Base-by-base conservation (phyloP, 2,888 invertebrate species). In the Nephrotoma appendiculata region DNA sequence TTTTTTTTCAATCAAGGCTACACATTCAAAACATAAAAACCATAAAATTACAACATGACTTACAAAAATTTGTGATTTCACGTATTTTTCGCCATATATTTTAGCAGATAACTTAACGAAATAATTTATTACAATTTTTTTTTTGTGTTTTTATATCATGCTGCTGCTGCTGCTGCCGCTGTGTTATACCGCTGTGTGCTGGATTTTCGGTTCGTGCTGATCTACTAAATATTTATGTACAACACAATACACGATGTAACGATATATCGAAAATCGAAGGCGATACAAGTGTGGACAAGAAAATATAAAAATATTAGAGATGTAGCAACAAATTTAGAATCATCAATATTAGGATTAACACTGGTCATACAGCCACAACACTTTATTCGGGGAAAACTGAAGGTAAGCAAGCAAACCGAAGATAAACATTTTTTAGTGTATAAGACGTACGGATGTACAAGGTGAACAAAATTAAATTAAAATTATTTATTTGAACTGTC, bases 351-450 rank as follows among this genome's bases (percentile, higher is more conserved):
- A 86, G 91, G 91, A 87, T 89, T 91, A 2, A 91, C 91, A 87
- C 91, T 91, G 48, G 90, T 91, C 71, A 90, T 91, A 2, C 91
- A 90, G 5, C 88, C 89, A 48, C 90, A 90, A 87, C 92, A 91
- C 87, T 91, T 91, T 86, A 90, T 90, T 4, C 90, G 90, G 84
- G 89, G 91, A 9, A 89, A 90, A 45, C 89, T 91, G 31, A 91
- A 91, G 89, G 91, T 91, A 87, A 84, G 41, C 71, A 31, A 11
- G 7, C 5, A 71, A 7, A 31, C 6, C 5, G 19, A 71, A 71
- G 9, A 71, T 31, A 31, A 31, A 31, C 31, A 31, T 31, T 31
- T 31, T 31, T 31, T 3, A 31, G 31, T 31, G 31, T 31, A 3
- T 1, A 15, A 19, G 5, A 15, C 15, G n/a, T n/a, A n/a, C n/a